Evolutionary conservation across 2,888 invertebrate genomes (phyloP).

Genomic region (Amorpha juglandis): DNA sequence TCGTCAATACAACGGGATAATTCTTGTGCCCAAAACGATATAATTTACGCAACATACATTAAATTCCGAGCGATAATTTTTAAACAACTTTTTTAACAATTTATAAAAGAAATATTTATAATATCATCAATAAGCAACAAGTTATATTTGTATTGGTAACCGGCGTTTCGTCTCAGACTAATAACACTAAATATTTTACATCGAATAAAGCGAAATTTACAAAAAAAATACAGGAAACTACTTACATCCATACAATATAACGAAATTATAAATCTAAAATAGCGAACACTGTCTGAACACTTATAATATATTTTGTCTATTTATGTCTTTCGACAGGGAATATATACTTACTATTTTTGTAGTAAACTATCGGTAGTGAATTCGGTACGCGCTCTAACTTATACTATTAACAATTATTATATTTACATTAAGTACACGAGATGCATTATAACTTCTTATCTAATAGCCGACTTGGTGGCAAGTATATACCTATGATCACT

Average conservation of each 20-base stretch:
- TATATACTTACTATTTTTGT: conserved; percentile 54
- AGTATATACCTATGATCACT: conserved; percentile 36
- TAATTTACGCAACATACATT: conserved; percentile 77
- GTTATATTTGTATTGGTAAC: conserved; percentile 84
- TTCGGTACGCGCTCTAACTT: conserved; percentile 72
- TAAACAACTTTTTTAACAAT: conserved; percentile 77
- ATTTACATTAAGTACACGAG: conserved; percentile 77
- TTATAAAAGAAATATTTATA: conserved; percentile 77
- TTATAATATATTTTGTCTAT: conserved; percentile 61
- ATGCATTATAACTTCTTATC: conserved; percentile 71
- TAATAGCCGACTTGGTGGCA: conserved; percentile 67
- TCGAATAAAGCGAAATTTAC: conserved; percentile 80
- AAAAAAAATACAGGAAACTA: conserved; percentile 68
- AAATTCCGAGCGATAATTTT: conserved; percentile 67
- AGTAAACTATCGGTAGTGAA: conserved; percentile 76
- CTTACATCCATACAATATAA: conserved; percentile 70
- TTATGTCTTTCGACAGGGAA: conserved; percentile 64
- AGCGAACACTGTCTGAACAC: conserved; percentile 80
- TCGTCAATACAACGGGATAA: conserved; percentile 30
- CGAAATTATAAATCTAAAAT: conserved; percentile 64
- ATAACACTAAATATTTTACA: conserved; percentile 79
- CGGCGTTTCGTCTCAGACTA: conserved; percentile 84
- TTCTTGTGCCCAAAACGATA: conserved; percentile 57
- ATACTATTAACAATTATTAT: conserved; percentile 53
- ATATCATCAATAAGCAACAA: conserved; percentile 83